Base-by-base conservation (phyloP, 2,113 vertebrate species). In the Spheniscus mendiculus region DNA sequence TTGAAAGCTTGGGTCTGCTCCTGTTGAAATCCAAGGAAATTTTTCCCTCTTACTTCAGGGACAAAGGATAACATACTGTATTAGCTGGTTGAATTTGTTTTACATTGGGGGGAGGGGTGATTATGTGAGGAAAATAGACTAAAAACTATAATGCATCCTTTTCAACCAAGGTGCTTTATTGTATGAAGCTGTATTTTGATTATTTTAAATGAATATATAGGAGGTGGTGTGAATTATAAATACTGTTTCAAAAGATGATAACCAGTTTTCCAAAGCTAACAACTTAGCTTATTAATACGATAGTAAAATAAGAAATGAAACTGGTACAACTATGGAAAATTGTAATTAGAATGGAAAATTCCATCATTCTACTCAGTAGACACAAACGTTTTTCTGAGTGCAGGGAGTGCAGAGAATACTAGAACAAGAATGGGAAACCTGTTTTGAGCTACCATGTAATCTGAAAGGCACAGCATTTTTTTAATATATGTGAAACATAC, bases 261-360 rank as follows among this genome's bases (percentile, higher is more conserved):
- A 84, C 77, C 72, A 92, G 56, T 91, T 95, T 97, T 97, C 80
- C 89, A 96, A 62, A 50, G 42, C 50, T 94, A 95, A 85, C 17
- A 50, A 87, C 38, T 73, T 81, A 87, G 45, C 47, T 95, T 95
- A 90, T 97, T 96, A 96, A 89, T 69, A 45, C 0, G 0, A 96
- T 67, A 97, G 26, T 96, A 96, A 97, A 96, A 87, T 91, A 89
- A 95, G 84, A 89, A 97, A 93, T 91, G 29, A 73, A 95, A 89
- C 89, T 95, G 69, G 69, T 87, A 85, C 83, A 89, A 85, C 73
- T 92, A 55, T 96, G 97, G 95, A 97, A 97, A 96, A 94, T 85
- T 93, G 66, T 96, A 96, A 94, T 94, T 92, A 93, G 87, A 96
- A 85, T 93, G 94, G 97, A 97, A 97, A 97, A 96, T 97, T 95